Conservation (phyloP, 2,797 vertebrate genomes). For the Chrosomus eos region DNA sequence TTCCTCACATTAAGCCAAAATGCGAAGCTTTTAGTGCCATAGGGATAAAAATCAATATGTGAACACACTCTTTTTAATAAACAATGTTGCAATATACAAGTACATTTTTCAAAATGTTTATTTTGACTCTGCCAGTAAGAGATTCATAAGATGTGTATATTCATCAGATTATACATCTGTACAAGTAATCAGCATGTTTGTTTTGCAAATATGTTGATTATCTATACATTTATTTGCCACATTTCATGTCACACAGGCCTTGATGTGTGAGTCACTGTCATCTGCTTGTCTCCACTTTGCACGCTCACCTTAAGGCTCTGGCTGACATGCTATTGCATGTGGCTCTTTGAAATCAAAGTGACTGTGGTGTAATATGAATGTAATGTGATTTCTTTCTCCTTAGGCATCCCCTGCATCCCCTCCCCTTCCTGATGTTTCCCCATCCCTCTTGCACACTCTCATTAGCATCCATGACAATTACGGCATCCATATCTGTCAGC, state of each 20-base stretch:
- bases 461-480: slow-evolving; percentile 42
- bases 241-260: not conserved
- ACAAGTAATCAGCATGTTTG: not conserved
- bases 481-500: slow-evolving; percentile 18
- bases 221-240: not conserved
- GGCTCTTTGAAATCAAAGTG: slow-evolving; percentile 44
- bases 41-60: not conserved
- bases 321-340: slow-evolving; percentile 3
- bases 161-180: not conserved
- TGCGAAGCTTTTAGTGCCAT: not conserved
- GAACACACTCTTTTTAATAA: not conserved
- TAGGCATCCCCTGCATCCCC: not conserved
- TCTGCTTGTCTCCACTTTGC: not conserved
- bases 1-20: not conserved
- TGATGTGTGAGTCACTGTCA: slow-evolving; percentile 7
- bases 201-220: not conserved
- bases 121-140: no score
- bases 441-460: slow-evolving; percentile 27
- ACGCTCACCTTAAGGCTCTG: slow-evolving; percentile 8
- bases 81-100: not conserved
- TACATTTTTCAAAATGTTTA: not conserved
- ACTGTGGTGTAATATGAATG: slow-evolving; percentile 42
- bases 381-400: slow-evolving; percentile 47
- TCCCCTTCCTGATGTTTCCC: slow-evolving; percentile 1
- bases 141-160: not conserved